These are phyloP conservation scores for Premnoplex brunnescens DNA, from an alignment of 2,797 vertebrate species.

Conservation along the genomic window DNA sequence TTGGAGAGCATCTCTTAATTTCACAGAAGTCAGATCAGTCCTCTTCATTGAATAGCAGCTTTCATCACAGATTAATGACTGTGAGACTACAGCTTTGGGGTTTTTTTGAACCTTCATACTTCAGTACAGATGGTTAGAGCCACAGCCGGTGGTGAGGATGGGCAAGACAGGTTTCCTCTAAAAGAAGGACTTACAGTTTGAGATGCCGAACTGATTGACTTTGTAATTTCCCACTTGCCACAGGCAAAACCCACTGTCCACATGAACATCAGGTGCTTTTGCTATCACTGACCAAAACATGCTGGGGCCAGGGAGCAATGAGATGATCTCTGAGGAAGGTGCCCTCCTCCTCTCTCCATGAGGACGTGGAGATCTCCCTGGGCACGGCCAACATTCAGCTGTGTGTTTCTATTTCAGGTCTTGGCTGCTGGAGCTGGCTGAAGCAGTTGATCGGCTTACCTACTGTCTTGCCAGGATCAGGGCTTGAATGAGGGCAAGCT, in stretches of 20 bases:
- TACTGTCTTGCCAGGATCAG: slow-evolving; percentile 17
- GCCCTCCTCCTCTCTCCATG: neutral
- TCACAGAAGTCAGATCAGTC: neutral
- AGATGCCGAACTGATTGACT: neutral
- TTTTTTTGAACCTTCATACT: neutral
- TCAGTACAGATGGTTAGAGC: neutral
- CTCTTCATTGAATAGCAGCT: neutral
- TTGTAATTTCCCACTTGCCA: neutral
- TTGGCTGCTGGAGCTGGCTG: neutral
- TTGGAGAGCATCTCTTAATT: neutral
- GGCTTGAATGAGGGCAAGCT: slow-evolving; percentile 51
- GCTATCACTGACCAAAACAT: neutral
- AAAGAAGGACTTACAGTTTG: neutral
- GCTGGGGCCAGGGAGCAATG: neutral
- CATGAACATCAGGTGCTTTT: rapidly evolving
- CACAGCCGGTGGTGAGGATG: neutral
- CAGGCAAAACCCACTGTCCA: neutral
- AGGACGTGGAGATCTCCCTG: neutral
- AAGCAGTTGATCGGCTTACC: slow-evolving; percentile 38
- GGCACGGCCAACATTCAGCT: neutral
- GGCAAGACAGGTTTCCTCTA: neutral
- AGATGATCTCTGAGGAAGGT: neutral
- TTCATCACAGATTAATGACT: neutral
- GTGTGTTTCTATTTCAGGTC: slow-evolving; percentile 25
- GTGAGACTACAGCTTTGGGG: neutral